Evolutionary conservation across 1,140 invertebrate species (phyloP).

Genomic region (Hestina assimilis): DNA sequence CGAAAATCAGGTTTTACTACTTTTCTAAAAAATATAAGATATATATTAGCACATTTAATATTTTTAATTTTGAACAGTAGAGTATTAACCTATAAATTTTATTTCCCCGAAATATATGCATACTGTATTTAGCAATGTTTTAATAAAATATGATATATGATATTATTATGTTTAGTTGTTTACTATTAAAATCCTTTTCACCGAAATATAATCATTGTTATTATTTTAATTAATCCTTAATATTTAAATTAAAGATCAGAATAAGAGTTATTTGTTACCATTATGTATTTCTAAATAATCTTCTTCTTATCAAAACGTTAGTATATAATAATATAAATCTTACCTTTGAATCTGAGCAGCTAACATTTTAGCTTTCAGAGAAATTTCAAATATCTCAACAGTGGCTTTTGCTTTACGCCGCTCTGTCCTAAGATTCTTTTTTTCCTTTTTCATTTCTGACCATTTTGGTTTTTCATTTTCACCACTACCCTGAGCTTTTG

Average conservation of each 20-base stretch:
- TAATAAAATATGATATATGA: neutral
- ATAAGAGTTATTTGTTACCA: no score
- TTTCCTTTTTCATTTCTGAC: constrained; percentile 85
- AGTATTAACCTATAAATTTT: no score
- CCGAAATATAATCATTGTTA: no score
- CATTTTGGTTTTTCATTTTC: constrained; percentile 86
- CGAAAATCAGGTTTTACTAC: constrained; percentile 81
- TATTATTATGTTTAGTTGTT: no score
- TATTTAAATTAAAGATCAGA: no score
- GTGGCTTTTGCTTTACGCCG: constrained; percentile 78
- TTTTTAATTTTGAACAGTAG: no score
- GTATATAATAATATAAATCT: neutral
- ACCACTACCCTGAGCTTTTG: constrained; percentile 28
- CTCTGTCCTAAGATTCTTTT: constrained; percentile 81
- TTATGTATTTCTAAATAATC: no score
- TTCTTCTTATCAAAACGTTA: no score
- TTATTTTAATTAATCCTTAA: no score
- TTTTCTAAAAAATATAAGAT: constrained; percentile 52
- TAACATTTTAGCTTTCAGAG: constrained; percentile 85
- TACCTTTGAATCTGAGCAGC: constrained; percentile 87
- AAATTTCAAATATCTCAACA: constrained; percentile 83
- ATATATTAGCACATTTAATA: neutral
- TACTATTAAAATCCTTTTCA: no score
- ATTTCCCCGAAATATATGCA: no score
- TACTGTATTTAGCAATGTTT: no score